phyloP scores from a whole-genome alignment of 2,888 invertebrate species.

The Belgica antarctica region DNA sequence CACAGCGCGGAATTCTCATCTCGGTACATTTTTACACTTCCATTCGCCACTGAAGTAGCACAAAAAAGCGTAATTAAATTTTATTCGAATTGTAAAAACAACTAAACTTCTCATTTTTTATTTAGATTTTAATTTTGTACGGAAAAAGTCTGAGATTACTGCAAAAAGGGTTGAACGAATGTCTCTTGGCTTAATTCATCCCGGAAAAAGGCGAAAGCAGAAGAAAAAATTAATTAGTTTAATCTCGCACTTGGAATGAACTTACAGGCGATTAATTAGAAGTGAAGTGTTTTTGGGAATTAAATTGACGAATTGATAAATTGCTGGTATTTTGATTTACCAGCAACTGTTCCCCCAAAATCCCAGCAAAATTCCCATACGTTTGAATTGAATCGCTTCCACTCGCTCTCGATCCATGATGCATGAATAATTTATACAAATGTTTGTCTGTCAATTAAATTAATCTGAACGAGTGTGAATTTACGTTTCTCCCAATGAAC shows the following conservation, averaged over 20 bases:
- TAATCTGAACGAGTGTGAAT: slow-evolving; percentile 44
- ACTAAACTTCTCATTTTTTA: slow-evolving; percentile 42
- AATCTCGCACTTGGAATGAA: slow-evolving; percentile 37
- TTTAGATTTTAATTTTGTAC: slow-evolving; percentile 39
- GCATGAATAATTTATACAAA: slow-evolving; percentile 44
- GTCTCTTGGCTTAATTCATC: slow-evolving; percentile 19
- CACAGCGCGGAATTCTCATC: slow-evolving; percentile 1
- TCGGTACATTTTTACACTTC: background rate
- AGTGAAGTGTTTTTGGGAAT: slow-evolving; percentile 22
- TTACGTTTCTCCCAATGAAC: slow-evolving; percentile 37
- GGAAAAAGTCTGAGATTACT: background rate
- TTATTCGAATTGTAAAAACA: slow-evolving; percentile 29
- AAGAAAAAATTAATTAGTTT: slow-evolving; percentile 42
- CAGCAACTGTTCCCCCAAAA: background rate
- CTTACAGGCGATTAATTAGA: slow-evolving; percentile 41
- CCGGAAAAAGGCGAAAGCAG: background rate
- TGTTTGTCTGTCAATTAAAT: slow-evolving; percentile 44
- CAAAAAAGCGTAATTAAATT: slow-evolving; percentile 40
- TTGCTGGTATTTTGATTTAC: slow-evolving; percentile 36
- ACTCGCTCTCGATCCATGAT: slow-evolving; percentile 1
- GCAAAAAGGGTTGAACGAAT: slow-evolving; percentile 17
- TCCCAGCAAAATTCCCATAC: slow-evolving; percentile 19
- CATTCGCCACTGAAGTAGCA: too few relatives aligned
- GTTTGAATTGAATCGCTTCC: background rate
- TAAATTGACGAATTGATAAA: slow-evolving; percentile 44